phyloP scores from a whole-genome alignment of 2,113 vertebrate species.

The Porphyrio hochstetteri region DNA sequence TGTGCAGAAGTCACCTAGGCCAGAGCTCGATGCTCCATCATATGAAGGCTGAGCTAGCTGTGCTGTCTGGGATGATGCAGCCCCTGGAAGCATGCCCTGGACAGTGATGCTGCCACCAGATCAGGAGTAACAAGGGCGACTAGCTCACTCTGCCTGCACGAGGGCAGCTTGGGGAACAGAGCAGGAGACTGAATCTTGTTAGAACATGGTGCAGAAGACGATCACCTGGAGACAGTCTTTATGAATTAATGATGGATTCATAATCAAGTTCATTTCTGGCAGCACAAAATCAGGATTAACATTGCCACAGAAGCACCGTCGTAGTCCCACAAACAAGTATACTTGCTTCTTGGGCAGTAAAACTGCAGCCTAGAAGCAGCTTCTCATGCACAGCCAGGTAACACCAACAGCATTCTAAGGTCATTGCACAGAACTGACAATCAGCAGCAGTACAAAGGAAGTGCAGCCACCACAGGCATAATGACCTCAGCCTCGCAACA shows the following conservation, averaged over 20 bases:
- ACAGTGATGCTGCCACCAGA: neutral
- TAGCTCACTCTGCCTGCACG: neutral
- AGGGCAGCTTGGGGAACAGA: neutral
- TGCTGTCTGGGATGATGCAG: neutral
- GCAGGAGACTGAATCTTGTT: neutral
- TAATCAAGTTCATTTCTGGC: neutral
- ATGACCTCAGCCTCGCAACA: neutral
- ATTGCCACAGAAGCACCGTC: neutral
- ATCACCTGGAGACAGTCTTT: neutral
- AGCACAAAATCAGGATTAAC: neutral
- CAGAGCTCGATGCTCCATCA: neutral
- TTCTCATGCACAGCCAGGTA: neutral
- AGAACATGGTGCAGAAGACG: neutral
- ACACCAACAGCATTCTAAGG: neutral
- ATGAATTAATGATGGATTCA: neutral
- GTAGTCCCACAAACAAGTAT: neutral
- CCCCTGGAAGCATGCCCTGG: neutral
- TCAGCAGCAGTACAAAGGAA: neutral
- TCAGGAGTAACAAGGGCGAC: neutral
- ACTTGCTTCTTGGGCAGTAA: neutral
- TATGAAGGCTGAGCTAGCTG: neutral
- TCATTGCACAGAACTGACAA: neutral
- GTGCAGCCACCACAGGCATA: neutral
- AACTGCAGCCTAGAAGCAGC: neutral
- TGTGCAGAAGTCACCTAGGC: neutral